Percentiles rank a stretch among this genome's conserved stretches.
Conservation (phyloP, 2,797 vertebrate species). For the Choloepus didactylus region DNA sequence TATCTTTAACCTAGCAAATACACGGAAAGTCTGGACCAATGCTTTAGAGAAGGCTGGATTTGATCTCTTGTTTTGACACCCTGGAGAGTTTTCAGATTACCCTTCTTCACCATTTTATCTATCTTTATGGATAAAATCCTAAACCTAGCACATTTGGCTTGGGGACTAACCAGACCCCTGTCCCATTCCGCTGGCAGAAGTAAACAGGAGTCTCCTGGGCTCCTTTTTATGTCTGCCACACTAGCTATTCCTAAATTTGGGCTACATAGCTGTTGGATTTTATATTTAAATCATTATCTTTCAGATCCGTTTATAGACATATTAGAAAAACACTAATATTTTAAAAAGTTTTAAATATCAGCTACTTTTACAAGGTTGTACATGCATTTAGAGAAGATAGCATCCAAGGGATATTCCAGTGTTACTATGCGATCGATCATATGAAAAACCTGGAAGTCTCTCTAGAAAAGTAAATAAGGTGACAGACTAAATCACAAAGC, state of each 20-base stretch:
- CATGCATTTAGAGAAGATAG: neutral
- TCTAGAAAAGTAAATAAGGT: rapidly evolving
- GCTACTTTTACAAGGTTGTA: neutral
- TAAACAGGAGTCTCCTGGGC: too few species aligned
- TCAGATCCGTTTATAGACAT: neutral
- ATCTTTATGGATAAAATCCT: neutral
- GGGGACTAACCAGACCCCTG: neutral
- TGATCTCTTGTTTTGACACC: neutral
- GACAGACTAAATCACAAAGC: rapidly evolving
- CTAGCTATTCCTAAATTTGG: neutral
- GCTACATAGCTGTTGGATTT: neutral
- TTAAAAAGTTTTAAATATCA: neutral
- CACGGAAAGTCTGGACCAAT: neutral
- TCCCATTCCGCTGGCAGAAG: too few species aligned
- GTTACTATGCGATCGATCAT: rapidly evolving
- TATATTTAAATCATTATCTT: neutral
- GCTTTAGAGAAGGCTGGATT: neutral
- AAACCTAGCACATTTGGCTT: neutral
- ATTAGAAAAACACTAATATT: neutral
- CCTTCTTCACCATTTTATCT: neutral
- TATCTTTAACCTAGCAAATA: neutral
- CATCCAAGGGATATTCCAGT: rapidly evolving
- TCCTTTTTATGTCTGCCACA: rapidly evolving
- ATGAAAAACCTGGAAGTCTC: neutral
- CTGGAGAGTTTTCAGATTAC: rapidly evolving